These are phyloP conservation scores for Phoxinus phoxinus DNA, from an alignment of 2,113 vertebrate species.

Conservation along the genomic window DNA sequence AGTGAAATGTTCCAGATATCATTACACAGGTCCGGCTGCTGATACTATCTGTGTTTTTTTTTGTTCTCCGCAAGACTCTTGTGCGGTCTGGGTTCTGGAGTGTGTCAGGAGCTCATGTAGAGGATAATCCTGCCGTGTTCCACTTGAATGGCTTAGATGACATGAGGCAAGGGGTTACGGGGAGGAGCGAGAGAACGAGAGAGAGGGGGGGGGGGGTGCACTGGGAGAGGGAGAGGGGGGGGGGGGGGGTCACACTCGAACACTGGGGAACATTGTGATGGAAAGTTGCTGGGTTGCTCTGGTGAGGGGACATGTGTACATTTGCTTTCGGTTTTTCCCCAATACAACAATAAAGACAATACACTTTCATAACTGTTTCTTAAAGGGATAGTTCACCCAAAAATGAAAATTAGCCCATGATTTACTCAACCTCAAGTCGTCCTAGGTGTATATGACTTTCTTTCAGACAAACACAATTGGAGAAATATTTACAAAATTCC, in stretches of 20 bases:
- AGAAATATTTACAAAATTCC: too few relatives aligned
- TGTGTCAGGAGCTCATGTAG: slow-evolving; percentile 64
- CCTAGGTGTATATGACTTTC: too few relatives aligned
- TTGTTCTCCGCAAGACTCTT: not conserved
- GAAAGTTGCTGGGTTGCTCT: not conserved
- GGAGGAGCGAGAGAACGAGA: slow-evolving; percentile 51
- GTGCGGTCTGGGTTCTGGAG: slow-evolving; percentile 56
- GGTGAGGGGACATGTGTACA: not conserved
- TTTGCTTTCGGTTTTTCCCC: not conserved
- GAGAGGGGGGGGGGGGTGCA: not conserved
- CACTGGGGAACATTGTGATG: slow-evolving; percentile 18
- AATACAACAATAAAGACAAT: too few relatives aligned
- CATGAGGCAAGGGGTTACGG: slow-evolving; percentile 56
- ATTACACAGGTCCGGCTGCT: not conserved
- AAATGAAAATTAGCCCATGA: too few relatives aligned
- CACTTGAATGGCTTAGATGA: slow-evolving; percentile 75
- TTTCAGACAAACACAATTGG: too few relatives aligned
- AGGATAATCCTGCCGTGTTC: slow-evolving; percentile 77
- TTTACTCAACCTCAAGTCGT: too few relatives aligned
- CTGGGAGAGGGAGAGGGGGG: not conserved
- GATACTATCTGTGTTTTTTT: not conserved
- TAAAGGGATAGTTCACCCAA: too few relatives aligned
- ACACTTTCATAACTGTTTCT: too few relatives aligned
- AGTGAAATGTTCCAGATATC: not conserved
- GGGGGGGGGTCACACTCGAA: not conserved